These are phyloP conservation scores for Augochlorella aurata DNA, from an alignment of 2,888 invertebrate genomes.

Conservation along the genomic window DNA sequence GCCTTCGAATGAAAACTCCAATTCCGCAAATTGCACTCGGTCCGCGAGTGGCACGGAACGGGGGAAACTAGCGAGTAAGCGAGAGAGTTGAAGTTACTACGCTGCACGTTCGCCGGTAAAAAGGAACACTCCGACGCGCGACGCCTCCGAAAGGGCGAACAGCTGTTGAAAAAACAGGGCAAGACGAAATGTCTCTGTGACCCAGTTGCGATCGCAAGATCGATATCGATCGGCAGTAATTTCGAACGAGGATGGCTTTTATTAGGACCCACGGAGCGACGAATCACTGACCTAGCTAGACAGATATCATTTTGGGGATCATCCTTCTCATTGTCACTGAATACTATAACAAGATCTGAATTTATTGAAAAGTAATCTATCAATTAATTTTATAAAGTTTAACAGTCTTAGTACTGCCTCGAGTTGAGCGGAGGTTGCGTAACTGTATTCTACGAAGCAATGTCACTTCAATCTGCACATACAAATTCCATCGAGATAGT, in stretches of 20 bases:
- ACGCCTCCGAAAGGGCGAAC: neutral
- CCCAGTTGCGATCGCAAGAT: neutral
- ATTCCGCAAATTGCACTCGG: constrained; percentile 38
- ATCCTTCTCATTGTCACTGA: too few relatives aligned
- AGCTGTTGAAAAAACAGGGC: neutral
- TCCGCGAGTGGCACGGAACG: neutral
- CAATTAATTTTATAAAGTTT: too few relatives aligned
- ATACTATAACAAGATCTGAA: too few relatives aligned
- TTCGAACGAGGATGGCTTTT: too few relatives aligned
- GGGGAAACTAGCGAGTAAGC: constrained; percentile 13
- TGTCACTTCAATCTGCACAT: too few relatives aligned
- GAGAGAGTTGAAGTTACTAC: constrained; percentile 1
- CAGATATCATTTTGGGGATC: too few relatives aligned
- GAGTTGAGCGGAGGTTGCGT: too few relatives aligned
- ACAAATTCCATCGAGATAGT: neutral
- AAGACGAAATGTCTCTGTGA: constrained; percentile 1
- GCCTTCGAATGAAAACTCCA: constrained; percentile 6
- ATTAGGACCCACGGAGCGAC: too few relatives aligned
- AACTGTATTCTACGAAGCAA: too few relatives aligned
- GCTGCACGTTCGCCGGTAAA: constrained; percentile 10
- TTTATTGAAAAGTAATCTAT: too few relatives aligned
- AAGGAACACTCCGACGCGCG: constrained; percentile 3
- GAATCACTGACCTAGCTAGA: too few relatives aligned
- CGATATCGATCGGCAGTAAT: neutral
- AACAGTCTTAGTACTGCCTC: too few relatives aligned